Evolutionary conservation across 2,113 vertebrate species (phyloP).

Genomic region (rabbit (Oryctolagus cuniculus)): mOryCun1.1 NC_091432.1:53795501-53796000

Average conservation of each 20-base stretch:
- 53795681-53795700: neutral
- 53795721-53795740: neutral
- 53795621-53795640: neutral
- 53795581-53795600: neutral
- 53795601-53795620: accelerated
- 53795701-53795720: neutral
- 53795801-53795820: neutral
- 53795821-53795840: neutral
- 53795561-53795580: neutral
- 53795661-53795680: neutral
- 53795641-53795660: neutral
- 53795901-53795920: neutral
- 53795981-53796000: neutral
- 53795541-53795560: neutral
- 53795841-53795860: neutral
- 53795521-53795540: neutral
- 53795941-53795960: neutral
- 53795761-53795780: neutral
- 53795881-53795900: neutral
- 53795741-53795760: constrained; percentile 3
- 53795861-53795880: neutral
- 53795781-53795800: neutral
- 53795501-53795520: neutral
- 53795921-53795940: neutral
- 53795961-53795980: neutral